Percentiles rank a stretch among this genome's conserved stretches.
Evolutionary conservation across 2,113 vertebrate species (phyloP).

Genomic region (Urocolius indicus): DNA sequence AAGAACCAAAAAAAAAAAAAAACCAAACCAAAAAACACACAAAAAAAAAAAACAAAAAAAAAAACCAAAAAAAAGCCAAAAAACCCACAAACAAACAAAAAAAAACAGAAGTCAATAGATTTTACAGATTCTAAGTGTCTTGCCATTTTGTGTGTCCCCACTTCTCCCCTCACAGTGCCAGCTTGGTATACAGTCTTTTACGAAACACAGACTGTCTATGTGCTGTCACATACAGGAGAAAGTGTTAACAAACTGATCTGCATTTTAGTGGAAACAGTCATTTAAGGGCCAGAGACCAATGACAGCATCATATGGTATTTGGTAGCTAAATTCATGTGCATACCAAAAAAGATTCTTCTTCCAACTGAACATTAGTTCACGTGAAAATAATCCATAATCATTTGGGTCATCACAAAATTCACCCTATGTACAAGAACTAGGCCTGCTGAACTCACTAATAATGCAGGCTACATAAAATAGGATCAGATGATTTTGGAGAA

Average conservation of each 20-base stretch:
- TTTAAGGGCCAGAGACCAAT: constrained; percentile 22
- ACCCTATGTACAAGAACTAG: neutral
- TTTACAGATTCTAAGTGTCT: constrained; percentile 13
- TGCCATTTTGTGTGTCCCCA: neutral
- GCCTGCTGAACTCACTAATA: neutral
- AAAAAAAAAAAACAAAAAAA: too few relatives aligned
- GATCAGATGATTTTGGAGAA: neutral
- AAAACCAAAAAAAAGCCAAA: neutral
- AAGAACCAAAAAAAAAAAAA: neutral
- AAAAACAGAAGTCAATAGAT: neutral
- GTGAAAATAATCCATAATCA: neutral
- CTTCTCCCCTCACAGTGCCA: constrained; percentile 3
- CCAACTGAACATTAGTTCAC: neutral
- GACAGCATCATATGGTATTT: neutral
- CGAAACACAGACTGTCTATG: neutral
- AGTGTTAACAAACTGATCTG: constrained; percentile 29
- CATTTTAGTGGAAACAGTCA: constrained; percentile 47
- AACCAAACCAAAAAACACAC: neutral
- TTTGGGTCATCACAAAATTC: neutral
- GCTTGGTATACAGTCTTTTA: neutral
- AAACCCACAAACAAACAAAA: too few relatives aligned
- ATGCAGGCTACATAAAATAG: neutral
- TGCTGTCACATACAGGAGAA: constrained; percentile 4
- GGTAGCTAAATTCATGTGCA: neutral
- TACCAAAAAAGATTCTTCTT: neutral